Evolutionary conservation across 2,888 invertebrate species (phyloP).

Genomic region (Acleris laterana): DNA sequence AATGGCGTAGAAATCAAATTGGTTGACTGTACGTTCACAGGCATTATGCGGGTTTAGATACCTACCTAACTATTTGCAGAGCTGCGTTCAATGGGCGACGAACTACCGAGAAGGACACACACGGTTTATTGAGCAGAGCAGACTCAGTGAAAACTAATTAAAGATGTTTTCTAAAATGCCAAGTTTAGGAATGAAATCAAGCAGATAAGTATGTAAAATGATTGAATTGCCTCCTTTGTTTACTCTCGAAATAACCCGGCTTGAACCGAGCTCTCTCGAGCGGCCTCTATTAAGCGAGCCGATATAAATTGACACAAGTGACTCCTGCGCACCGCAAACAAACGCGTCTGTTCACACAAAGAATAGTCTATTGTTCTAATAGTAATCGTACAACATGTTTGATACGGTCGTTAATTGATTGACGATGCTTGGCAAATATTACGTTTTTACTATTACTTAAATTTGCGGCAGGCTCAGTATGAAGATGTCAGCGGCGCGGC

Average conservation of each 20-base stretch:
- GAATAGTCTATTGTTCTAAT: slow-evolving; percentile 41
- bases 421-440: slow-evolving; percentile 38
- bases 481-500: slow-evolving; percentile 67
- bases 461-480: slow-evolving; percentile 50
- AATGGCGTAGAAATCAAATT: too few species aligned
- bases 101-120: too few species aligned
- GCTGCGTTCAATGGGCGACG: too few species aligned
- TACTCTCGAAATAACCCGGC: slow-evolving; percentile 23
- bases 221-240: slow-evolving; percentile 16
- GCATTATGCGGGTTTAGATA: too few species aligned
- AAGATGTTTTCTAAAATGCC: too few species aligned
- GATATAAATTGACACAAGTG: slow-evolving; percentile 78
- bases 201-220: background rate
- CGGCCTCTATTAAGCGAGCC: slow-evolving; percentile 38
- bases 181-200: too few species aligned
- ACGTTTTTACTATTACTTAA: slow-evolving; percentile 29
- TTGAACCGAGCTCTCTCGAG: slow-evolving; percentile 26
- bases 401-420: slow-evolving; percentile 54
- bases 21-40: too few species aligned
- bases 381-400: slow-evolving; percentile 43
- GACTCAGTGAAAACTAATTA: too few species aligned
- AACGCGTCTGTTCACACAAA: slow-evolving; percentile 42
- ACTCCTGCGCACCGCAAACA: slow-evolving; percentile 56
- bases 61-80: too few species aligned
- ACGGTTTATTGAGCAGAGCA: too few species aligned